These are phyloP conservation scores for Colinus virginianus DNA, from an alignment of 2,113 vertebrate genomes.

Conservation along the genomic window DNA sequence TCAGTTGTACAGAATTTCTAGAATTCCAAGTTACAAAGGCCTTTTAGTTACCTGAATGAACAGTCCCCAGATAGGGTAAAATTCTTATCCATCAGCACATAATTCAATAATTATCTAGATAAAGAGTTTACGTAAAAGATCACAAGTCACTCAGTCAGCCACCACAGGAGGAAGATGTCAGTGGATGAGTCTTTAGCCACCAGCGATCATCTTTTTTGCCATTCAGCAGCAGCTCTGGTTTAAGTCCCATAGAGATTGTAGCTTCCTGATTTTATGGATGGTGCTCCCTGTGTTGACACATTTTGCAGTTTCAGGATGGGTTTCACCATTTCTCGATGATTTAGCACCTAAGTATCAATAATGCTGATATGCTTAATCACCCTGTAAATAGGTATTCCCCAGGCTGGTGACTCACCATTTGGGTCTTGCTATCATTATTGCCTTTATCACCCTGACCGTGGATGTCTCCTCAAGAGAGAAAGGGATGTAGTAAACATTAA, in stretches of 20 bases:
- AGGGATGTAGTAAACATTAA: background rate
- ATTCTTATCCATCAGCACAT: background rate
- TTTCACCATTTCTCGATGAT: background rate
- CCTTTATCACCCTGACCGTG: background rate
- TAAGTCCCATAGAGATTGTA: background rate
- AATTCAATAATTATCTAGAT: background rate
- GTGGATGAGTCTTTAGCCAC: background rate
- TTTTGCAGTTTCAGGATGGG: background rate
- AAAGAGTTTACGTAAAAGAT: background rate
- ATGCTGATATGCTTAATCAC: background rate
- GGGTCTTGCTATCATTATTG: background rate
- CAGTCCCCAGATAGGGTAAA: background rate
- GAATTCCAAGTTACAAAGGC: background rate
- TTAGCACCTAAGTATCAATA: background rate
- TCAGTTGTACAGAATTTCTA: background rate
- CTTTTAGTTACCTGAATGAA: background rate
- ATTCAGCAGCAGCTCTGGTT: background rate
- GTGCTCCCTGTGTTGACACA: background rate
- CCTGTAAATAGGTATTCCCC: background rate
- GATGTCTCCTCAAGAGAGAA: background rate
- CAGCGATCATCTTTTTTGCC: background rate
- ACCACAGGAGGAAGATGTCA: background rate
- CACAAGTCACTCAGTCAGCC: background rate
- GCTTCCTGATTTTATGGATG: background rate
- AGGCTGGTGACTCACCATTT: background rate